Evolutionary conservation across 2,113 vertebrate species (phyloP).

Genomic region (Chlorocebus sabaeus): DNA sequence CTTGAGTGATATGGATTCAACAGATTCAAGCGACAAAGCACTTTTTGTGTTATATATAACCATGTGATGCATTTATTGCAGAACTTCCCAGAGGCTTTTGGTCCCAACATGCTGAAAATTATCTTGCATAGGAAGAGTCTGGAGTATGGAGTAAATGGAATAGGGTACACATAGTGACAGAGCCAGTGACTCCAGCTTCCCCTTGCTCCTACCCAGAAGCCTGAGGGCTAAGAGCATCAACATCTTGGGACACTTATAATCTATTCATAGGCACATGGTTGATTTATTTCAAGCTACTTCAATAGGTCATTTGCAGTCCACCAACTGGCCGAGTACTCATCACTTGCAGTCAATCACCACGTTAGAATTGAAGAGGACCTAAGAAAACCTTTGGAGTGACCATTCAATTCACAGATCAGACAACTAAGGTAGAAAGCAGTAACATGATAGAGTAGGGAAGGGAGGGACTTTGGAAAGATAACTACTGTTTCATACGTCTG

Average conservation of each 20-base stretch:
- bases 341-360: neutral
- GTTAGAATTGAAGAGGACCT: neutral
- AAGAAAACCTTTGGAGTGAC: neutral
- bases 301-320: neutral
- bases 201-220: neutral
- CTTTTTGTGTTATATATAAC: neutral
- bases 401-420: neutral
- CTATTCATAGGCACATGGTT: neutral
- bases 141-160: neutral
- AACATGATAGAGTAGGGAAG: neutral
- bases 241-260: neutral
- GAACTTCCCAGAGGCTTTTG: neutral
- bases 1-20: neutral
- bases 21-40: neutral
- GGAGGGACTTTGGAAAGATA: neutral
- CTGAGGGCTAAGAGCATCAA: neutral
- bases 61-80: neutral
- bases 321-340: neutral
- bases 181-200: neutral
- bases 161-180: no score
- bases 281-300: neutral
- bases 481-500: neutral
- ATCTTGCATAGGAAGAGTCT: neutral
- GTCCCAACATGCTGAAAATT: neutral
- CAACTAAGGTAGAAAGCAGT: neutral